These are phyloP conservation scores for Drosophila tsacasi DNA, from an alignment of 1,140 invertebrate species.

Conservation along the genomic window DNA sequence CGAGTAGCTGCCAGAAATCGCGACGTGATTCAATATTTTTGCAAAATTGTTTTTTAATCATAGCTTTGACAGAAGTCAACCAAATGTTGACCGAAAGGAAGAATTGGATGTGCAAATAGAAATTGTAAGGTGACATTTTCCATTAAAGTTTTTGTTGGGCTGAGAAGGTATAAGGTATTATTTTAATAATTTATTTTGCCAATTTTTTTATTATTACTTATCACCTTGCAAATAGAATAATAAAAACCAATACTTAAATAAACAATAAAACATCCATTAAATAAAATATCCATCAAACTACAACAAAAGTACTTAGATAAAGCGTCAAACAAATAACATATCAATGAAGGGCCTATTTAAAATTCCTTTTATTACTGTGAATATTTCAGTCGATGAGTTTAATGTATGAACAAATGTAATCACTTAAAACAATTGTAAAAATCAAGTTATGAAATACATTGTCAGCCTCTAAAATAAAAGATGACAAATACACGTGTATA, in stretches of 20 bases:
- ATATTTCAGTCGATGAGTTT: background rate
- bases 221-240: no score
- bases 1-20: conserved; percentile 37
- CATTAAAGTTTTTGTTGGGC: background rate
- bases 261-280: background rate
- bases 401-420: background rate
- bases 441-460: background rate
- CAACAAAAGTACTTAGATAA: no score
- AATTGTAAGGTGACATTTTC: background rate
- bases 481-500: conserved; percentile 33
- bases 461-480: conserved; percentile 11
- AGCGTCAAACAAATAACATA: background rate
- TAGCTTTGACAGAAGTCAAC: conserved; percentile 31
- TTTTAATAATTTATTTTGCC: no score
- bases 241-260: no score
- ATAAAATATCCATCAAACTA: no score
- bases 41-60: conserved; percentile 79
- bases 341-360: no score
- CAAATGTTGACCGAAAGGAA: conserved; percentile 3
- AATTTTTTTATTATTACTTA: no score
- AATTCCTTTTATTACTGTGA: no score
- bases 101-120: conserved; percentile 7
- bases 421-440: background rate
- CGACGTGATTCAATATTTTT: conserved; percentile 77
- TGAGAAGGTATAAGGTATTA: background rate